These are phyloP conservation scores for Pollimyrus isidori DNA, from an alignment of 2,113 vertebrate species.

Conservation along the genomic window DNA sequence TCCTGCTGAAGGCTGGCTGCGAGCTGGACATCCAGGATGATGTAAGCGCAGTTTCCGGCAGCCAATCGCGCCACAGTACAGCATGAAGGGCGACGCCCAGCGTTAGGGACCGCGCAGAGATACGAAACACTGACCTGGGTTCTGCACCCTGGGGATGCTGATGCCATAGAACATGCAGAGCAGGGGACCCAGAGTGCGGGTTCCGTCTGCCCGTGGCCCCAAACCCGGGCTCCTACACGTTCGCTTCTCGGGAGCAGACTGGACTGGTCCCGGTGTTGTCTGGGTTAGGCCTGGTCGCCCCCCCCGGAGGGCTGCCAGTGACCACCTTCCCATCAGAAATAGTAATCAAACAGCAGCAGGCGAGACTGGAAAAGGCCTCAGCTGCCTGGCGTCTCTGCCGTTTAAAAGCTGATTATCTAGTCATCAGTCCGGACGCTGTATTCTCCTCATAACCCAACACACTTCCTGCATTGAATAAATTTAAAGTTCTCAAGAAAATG, in stretches of 20 bases:
- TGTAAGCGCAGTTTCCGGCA: constrained; percentile 66
- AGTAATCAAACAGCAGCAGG: not conserved
- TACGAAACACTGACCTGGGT: not conserved
- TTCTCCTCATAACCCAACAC: not conserved
- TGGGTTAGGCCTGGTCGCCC: no score
- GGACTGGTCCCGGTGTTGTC: no score
- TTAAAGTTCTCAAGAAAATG: not conserved
- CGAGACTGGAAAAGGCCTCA: not conserved
- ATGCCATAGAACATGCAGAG: not conserved
- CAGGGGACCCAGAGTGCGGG: not conserved
- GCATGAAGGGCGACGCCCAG: not conserved
- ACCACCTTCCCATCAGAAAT: not conserved
- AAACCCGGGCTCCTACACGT: not conserved
- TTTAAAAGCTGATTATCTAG: not conserved
- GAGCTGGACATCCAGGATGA: constrained; percentile 93
- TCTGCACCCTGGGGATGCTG: not conserved
- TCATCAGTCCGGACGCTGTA: not conserved
- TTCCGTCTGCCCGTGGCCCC: not conserved
- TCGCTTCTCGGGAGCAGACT: not conserved
- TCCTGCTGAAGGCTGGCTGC: constrained; percentile 91
- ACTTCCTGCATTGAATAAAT: not conserved
- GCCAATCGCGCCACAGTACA: not conserved
- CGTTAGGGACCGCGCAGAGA: not conserved
- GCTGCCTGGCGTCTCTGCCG: not conserved
- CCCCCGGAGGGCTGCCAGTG: not conserved